phyloP scores from a whole-genome alignment of 2,888 invertebrate genomes.

The Xestia ashworthii region DNA sequence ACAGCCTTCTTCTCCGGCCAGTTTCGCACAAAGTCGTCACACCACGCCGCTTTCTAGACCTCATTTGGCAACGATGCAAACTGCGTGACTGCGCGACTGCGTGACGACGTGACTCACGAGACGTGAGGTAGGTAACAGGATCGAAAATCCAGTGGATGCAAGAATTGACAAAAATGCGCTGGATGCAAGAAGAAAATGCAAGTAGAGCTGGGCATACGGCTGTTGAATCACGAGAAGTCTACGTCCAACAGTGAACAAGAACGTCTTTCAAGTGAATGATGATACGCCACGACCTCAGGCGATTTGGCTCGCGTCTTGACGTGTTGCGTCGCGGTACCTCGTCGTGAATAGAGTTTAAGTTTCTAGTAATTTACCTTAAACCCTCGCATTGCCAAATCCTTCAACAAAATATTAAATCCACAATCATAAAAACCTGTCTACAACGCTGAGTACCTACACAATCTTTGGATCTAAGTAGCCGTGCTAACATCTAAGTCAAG shows the following conservation, averaged over 20 bases:
- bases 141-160: background rate
- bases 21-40: too few species aligned
- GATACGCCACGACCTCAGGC: background rate
- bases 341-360: too few species aligned
- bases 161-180: background rate
- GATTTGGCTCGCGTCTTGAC: too few species aligned
- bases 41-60: too few species aligned
- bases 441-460: slow-evolving; percentile 1
- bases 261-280: background rate
- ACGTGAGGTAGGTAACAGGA: too few species aligned
- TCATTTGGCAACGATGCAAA: too few species aligned
- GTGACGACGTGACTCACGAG: too few species aligned
- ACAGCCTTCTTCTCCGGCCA: too few species aligned
- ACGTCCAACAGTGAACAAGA: background rate
- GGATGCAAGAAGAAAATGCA: too few species aligned
- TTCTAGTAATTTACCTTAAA: slow-evolving; percentile 1
- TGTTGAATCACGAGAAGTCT: background rate
- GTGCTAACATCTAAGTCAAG: slow-evolving; percentile 50
- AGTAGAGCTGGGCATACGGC: too few species aligned
- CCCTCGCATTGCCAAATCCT: background rate
- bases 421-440: slow-evolving; percentile 11
- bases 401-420: background rate
- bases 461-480: slow-evolving; percentile 35
- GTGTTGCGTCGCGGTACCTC: too few species aligned
- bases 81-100: too few species aligned